Evolutionary conservation across 2,888 invertebrate genomes (phyloP).

Genomic region (Hartigia nigra): DNA sequence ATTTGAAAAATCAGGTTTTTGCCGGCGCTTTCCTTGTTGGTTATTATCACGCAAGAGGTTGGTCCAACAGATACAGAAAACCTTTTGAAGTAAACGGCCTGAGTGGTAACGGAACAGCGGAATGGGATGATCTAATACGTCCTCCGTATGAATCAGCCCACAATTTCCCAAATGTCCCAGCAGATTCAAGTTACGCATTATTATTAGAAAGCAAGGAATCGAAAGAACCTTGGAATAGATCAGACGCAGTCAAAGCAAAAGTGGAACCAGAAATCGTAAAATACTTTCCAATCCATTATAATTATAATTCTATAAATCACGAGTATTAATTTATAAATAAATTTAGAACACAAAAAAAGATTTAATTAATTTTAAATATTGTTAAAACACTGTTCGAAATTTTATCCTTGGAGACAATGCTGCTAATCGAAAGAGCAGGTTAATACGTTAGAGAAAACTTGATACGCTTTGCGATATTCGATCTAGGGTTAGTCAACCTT

Average conservation of each 20-base stretch:
- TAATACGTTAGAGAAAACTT: too few species aligned
- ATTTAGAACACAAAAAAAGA: too few species aligned
- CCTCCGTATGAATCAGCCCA: not conserved
- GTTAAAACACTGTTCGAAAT: too few species aligned
- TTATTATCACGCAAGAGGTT: not conserved
- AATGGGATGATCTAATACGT: not conserved
- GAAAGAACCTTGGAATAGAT: not conserved
- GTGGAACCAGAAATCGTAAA: not conserved
- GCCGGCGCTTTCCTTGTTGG: conserved; percentile 1
- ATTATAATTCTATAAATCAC: not conserved
- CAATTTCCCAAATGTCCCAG: not conserved
- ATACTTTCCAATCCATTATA: not conserved
- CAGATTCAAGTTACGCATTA: not conserved
- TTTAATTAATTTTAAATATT: too few species aligned
- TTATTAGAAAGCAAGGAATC: not conserved
- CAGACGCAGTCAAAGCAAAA: not conserved
- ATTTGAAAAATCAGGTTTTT: not conserved
- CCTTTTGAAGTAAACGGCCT: too few species aligned
- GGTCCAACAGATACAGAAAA: not conserved
- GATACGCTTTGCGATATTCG: too few species aligned
- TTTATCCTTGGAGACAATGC: too few species aligned
- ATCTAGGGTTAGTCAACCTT: too few species aligned
- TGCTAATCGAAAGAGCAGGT: too few species aligned
- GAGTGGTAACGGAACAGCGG: not conserved
- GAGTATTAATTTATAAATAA: not conserved